Evolutionary conservation across 2,888 invertebrate genomes (phyloP).

Genomic region (Zygaena filipendulae): DNA sequence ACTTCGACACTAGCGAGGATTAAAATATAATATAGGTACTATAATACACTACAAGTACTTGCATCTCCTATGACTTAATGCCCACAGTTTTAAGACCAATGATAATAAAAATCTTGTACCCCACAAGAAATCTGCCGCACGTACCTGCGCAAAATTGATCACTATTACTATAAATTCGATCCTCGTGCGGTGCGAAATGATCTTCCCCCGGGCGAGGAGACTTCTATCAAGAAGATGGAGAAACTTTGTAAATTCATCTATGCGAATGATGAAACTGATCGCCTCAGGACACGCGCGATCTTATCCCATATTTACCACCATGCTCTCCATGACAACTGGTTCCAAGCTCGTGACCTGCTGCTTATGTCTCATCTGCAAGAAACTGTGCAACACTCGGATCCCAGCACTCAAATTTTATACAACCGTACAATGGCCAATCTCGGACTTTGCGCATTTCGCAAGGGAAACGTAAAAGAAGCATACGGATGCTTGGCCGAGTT

Average conservation of each 20-base stretch:
- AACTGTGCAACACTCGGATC: slow-evolving; percentile 97
- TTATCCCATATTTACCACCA: slow-evolving; percentile 98
- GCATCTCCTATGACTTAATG: too few species aligned
- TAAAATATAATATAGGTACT: too few species aligned
- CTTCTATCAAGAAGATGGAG: slow-evolving; percentile 91
- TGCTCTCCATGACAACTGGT: slow-evolving; percentile 98
- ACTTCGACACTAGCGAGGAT: too few species aligned
- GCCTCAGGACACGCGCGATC: slow-evolving; percentile 94
- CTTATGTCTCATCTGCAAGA: slow-evolving; percentile 98
- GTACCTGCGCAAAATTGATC: slow-evolving; percentile 96
- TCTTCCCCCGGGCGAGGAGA: slow-evolving; percentile 70
- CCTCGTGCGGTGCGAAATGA: slow-evolving; percentile 81
- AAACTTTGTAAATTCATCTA: slow-evolving; percentile 96
- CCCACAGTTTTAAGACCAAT: too few species aligned
- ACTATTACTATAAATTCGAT: slow-evolving; percentile 98
- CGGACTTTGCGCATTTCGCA: slow-evolving; percentile 97
- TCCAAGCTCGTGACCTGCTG: slow-evolving; percentile 84
- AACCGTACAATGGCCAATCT: slow-evolving; percentile 99
- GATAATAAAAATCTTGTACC: too few species aligned
- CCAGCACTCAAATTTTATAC: slow-evolving; percentile 97
- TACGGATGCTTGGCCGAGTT: slow-evolving; percentile 98
- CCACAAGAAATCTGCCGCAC: slow-evolving; percentile 92
- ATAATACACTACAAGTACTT: too few species aligned
- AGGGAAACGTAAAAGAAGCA: slow-evolving; percentile 96
- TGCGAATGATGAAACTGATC: slow-evolving; percentile 91